These are phyloP conservation scores for Lutraria rhynchaena DNA, from an alignment of 1,140 invertebrate genomes.

Conservation along the genomic window DNA sequence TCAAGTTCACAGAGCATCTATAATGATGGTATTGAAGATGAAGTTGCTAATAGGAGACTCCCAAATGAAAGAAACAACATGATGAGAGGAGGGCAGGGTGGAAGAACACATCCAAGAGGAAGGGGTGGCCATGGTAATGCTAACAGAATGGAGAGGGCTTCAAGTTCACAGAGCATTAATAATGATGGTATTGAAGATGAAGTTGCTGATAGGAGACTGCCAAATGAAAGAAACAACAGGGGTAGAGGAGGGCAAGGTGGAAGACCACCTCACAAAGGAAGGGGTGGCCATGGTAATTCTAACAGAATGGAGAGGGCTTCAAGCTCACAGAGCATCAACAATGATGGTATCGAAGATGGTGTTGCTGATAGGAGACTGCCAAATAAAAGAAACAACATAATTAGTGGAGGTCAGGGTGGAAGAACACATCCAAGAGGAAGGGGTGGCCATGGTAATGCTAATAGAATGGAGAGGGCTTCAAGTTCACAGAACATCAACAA, in stretches of 20 bases:
- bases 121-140: no score
- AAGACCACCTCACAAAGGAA: neutral
- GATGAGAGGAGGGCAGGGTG: no score
- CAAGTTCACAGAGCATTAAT: no score
- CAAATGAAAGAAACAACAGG: neutral
- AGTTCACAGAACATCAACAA: neutral
- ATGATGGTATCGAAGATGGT: neutral
- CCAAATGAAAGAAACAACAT: no score
- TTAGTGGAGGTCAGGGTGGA: neutral
- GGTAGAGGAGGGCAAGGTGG: neutral
- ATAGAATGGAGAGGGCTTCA: neutral
- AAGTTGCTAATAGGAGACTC: no score
- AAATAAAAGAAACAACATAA: neutral
- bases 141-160: no score
- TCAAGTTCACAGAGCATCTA: no score
- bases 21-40: no score
- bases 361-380: no score
- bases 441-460: neutral
- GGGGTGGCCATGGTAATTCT: neutral
- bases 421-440: neutral
- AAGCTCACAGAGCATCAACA: constrained; percentile 1
- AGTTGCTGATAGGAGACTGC: no score
- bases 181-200: no score
- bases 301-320: neutral
- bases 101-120: no score